phyloP scores from a whole-genome alignment of 2,113 vertebrate species.

The Accipiter virgatus region DNA sequence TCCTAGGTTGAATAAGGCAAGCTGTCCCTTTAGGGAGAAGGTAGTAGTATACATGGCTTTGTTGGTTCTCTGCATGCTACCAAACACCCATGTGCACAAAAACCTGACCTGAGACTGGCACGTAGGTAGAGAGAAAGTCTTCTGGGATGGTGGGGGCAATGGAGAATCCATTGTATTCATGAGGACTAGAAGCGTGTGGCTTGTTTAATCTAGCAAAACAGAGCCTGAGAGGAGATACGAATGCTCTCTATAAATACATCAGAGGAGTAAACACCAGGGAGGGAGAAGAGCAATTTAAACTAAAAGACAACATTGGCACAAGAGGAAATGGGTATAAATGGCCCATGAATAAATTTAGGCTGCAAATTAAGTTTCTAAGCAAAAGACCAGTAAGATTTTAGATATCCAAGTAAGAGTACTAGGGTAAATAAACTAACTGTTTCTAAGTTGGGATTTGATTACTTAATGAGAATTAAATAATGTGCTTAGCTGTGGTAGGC shows the following conservation, averaged over 20 bases:
- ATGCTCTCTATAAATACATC: neutral
- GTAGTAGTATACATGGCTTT: neutral
- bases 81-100: neutral
- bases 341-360: slow-evolving; percentile 4
- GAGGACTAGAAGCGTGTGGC: neutral
- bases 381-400: neutral
- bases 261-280: slow-evolving; percentile 8
- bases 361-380: neutral
- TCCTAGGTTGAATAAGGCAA: neutral
- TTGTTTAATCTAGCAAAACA: slow-evolving; percentile 6
- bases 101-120: neutral
- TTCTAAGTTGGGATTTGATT: neutral
- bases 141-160: neutral
- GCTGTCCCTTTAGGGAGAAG: neutral
- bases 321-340: slow-evolving; percentile 16
- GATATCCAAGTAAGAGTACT: neutral
- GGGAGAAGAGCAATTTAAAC: slow-evolving; percentile 6
- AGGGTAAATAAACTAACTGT: neutral
- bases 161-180: neutral
- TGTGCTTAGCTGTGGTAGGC: neutral
- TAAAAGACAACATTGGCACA: neutral
- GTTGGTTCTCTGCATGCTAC: neutral
- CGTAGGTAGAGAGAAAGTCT: neutral
- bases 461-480: neutral
- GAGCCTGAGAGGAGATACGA: neutral